Percentiles rank a stretch among this genome's conserved stretches.
Evolutionary conservation across 2,888 invertebrate genomes (phyloP).

Genomic region (Blomia tropicalis): DNA sequence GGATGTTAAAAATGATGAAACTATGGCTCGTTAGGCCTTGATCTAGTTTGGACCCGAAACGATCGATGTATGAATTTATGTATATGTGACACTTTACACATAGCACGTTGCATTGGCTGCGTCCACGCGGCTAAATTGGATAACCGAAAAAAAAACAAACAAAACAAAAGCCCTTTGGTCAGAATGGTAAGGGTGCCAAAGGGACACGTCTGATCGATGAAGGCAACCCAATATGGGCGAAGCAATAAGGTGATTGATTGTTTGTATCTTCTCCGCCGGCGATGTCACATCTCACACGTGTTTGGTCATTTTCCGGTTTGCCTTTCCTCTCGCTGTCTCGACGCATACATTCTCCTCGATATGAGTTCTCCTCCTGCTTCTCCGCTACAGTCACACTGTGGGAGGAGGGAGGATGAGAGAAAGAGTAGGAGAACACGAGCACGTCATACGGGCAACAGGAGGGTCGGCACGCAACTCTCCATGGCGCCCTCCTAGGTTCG

Average conservation of each 20-base stretch:
- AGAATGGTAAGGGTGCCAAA: neutral
- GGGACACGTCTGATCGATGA: neutral
- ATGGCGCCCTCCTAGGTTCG: too few species aligned
- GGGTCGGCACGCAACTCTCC: neutral
- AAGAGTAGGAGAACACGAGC: too few species aligned
- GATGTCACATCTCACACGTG: constrained; percentile 6
- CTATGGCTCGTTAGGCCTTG: too few species aligned
- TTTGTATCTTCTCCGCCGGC: neutral
- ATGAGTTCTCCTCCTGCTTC: neutral
- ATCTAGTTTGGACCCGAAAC: too few species aligned
- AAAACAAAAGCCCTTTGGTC: neutral
- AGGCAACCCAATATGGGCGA: neutral
- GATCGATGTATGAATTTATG: too few species aligned
- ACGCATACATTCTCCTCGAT: too few species aligned
- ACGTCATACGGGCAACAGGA: neutral
- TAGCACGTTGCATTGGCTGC: too few species aligned
- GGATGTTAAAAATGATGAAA: too few species aligned
- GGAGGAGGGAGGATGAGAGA: neutral
- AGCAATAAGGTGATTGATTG: neutral
- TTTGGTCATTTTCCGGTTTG: constrained; percentile 13
- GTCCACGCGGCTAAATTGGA: too few species aligned
- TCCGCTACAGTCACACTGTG: neutral
- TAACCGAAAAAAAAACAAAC: too few species aligned
- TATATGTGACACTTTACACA: too few species aligned
- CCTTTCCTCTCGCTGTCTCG: neutral